Evolutionary conservation across 2,113 vertebrate species (phyloP), one percentile per base, ranked within the genome.

Genomic region (Sisor rabdophorus): DNA sequence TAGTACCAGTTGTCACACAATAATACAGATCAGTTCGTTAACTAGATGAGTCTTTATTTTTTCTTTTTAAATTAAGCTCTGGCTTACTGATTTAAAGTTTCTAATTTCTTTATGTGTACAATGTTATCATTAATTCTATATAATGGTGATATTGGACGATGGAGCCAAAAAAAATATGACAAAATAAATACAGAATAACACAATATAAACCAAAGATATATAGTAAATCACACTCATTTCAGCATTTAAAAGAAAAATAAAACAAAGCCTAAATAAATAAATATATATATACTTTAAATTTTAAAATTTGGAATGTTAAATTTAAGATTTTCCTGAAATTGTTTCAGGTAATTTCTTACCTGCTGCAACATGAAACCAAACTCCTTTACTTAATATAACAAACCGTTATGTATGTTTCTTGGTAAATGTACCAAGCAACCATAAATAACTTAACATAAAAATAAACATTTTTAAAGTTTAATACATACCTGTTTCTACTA

Each of bases 401-500:
- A 17, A 50, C 19, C 28, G 16, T 52, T 19, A 17, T 19, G 1
- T 52, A 10, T 19, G 22, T 52, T 52, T 19, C 24, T 1, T 24
- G 9, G 8, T 52, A 20, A 11, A 52, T 52, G n/a, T 67, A 26
- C 13, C 36, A 47, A 67, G 47, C 13, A 67, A 52, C 28, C 24
- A 28, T 30, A 52, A 50, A 69, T 17, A 24, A 17, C 1, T 19
- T 13, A 68, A 47, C 36, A 2, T 40, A 1, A 19, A 19, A 19
- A 65, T 22, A 16, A 15, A 15, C 16, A 1, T 30, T 44, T 36
- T 64, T 64, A 6, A 12, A n/a, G 19, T 65, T 26, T 67, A 3
- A 59, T 54, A 81, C 83, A 77, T 80, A 83, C 81, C 48, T 72
- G 80, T 55, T 77, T 84, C 58, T n/a, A 86, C 73, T 63, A 60